These are phyloP conservation scores for Diorhabda carinulata DNA, from an alignment of 1,140 invertebrate genomes.

Conservation along the genomic window DNA sequence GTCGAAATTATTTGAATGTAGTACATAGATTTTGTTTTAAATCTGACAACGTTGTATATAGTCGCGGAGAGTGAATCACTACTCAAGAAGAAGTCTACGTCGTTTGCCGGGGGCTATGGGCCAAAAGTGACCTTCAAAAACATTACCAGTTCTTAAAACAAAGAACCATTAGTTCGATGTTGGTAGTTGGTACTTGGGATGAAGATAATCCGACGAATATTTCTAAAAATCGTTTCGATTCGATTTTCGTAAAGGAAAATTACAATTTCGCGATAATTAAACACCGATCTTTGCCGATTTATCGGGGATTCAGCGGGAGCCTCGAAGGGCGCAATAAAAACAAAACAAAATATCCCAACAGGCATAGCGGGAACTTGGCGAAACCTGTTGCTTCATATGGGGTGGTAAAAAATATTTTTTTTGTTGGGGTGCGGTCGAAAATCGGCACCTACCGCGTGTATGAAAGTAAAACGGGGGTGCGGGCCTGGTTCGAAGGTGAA, in stretches of 20 bases:
- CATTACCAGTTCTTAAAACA: constrained; percentile 31
- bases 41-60: background rate
- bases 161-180: constrained; percentile 1
- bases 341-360: constrained; percentile 22
- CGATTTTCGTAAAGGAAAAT: too few species aligned
- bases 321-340: constrained; percentile 29
- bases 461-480: background rate
- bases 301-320: background rate
- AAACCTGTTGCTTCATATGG: constrained; percentile 28
- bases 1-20: too few species aligned
- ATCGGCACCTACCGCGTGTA: constrained; percentile 31
- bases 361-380: constrained; percentile 14
- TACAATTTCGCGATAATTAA: too few species aligned
- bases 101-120: constrained; percentile 35
- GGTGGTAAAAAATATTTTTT: constrained; percentile 32
- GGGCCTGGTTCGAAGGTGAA: constrained; percentile 24
- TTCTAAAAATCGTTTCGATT: too few species aligned
- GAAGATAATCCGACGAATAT: too few species aligned
- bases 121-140: constrained; percentile 41
- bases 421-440: constrained; percentile 26
- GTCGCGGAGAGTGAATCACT: constrained; percentile 27
- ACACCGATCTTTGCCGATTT: too few species aligned
- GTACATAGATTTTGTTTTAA: too few species aligned
- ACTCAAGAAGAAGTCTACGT: constrained; percentile 21
- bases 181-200: too few species aligned